These are phyloP conservation scores for Phycodurus eques DNA, from an alignment of 2,113 vertebrate species.

Conservation along the genomic window DNA sequence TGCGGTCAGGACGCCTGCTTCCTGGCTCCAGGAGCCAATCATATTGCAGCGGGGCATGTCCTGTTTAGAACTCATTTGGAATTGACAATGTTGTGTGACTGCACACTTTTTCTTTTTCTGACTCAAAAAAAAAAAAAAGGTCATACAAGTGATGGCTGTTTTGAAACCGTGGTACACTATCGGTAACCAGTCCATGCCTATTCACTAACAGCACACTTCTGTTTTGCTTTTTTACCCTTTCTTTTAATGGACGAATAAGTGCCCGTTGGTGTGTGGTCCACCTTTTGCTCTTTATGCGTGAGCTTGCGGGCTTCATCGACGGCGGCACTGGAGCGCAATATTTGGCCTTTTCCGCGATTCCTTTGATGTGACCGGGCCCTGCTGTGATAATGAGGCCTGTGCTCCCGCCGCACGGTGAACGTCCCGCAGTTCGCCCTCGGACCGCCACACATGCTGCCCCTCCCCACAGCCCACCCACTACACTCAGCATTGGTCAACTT, in stretches of 20 bases:
- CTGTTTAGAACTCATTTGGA: too few species aligned
- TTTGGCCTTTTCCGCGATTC: constrained; percentile 75
- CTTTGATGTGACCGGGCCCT: constrained; percentile 80
- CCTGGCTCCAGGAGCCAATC: too few species aligned
- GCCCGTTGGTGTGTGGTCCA: constrained; percentile 45
- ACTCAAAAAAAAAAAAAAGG: too few species aligned
- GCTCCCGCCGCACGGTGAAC: constrained; percentile 72
- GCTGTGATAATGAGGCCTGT: constrained; percentile 75
- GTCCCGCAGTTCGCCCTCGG: constrained; percentile 61
- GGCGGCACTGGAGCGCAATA: constrained; percentile 76
- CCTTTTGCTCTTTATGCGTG: constrained; percentile 49
- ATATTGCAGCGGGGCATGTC: too few species aligned
- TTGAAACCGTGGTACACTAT: too few species aligned
- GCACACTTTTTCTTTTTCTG: too few species aligned
- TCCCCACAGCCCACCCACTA: background rate
- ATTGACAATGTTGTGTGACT: too few species aligned
- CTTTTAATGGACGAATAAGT: constrained; percentile 13
- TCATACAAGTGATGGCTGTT: too few species aligned
- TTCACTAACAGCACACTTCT: too few species aligned
- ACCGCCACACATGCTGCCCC: constrained; percentile 25
- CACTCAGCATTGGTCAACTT: constrained; percentile 28
- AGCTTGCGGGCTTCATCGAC: constrained; percentile 65
- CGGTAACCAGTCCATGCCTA: too few species aligned
- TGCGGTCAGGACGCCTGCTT: too few species aligned
- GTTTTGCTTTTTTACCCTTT: too few species aligned